Conservation (phyloP, 2,113 vertebrate genomes). For the Dipodomys merriami region DNA sequence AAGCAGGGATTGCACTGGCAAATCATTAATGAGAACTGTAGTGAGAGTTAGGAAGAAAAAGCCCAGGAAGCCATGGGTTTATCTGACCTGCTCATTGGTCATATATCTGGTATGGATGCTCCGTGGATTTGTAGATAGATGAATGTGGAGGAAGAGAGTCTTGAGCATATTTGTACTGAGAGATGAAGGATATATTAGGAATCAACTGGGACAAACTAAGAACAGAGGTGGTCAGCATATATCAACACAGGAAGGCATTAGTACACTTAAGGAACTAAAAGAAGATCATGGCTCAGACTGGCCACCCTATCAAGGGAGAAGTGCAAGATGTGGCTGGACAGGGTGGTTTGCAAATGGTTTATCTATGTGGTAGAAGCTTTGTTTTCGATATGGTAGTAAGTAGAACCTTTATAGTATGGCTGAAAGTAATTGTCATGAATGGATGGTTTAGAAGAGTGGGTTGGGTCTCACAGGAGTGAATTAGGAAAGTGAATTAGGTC, state of each 20-base stretch:
- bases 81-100: background rate
- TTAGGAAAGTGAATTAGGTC: background rate
- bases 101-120: background rate
- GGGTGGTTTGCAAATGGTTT: background rate
- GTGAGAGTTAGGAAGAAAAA: background rate
- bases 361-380: background rate
- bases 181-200: background rate
- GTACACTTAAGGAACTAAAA: slow-evolving; percentile 35
- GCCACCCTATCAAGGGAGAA: background rate
- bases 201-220: background rate
- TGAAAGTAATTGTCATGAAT: background rate
- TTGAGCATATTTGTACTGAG: background rate
- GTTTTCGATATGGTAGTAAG: background rate
- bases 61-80: background rate
- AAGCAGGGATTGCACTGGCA: background rate
- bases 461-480: background rate
- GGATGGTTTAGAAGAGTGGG: background rate
- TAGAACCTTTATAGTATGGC: background rate
- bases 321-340: background rate
- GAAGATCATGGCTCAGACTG: background rate
- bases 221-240: background rate
- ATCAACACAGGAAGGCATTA: slow-evolving; percentile 29
- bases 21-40: background rate
- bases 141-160: background rate
- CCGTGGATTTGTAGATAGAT: too few relatives aligned